phyloP scores from a whole-genome alignment of 2,113 vertebrate species.

The Eublepharis macularius region DNA sequence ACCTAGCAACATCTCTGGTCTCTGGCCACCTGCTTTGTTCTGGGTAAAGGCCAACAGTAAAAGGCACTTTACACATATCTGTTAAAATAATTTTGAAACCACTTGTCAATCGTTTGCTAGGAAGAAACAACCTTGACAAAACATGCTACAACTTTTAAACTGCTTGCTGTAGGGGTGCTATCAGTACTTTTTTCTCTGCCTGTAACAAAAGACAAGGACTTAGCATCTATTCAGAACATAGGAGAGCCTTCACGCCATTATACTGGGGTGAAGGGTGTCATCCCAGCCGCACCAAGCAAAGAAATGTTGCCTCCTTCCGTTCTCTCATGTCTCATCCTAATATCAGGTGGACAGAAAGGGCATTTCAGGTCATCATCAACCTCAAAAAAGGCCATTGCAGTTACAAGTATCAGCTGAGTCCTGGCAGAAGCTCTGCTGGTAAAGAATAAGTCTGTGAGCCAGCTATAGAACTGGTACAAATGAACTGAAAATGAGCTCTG shows the following conservation, averaged over 20 bases:
- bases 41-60: background rate
- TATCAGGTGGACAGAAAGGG: background rate
- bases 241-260: background rate
- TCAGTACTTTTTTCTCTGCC: background rate
- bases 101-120: background rate
- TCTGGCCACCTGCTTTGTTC: background rate
- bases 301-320: background rate
- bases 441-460: too few species aligned
- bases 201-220: background rate
- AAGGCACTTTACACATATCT: slow-evolving; percentile 21
- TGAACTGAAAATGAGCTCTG: too few species aligned
- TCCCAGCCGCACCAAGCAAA: background rate
- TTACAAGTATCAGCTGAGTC: too few species aligned
- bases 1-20: background rate
- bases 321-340: background rate
- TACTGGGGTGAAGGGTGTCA: background rate
- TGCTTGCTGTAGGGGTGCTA: background rate
- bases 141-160: slow-evolving; percentile 26
- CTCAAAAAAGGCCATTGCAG: too few species aligned
- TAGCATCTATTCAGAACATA: background rate
- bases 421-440: too few species aligned
- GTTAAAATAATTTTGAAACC: background rate
- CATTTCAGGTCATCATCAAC: background rate
- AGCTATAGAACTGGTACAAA: too few species aligned
- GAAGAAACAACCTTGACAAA: slow-evolving; percentile 30